A percentile compares a stretch with the other conserved stretches of the same genome.
Conservation (phyloP, 1,140 invertebrate genomes). For the Nilaparvata lugens region DNA sequence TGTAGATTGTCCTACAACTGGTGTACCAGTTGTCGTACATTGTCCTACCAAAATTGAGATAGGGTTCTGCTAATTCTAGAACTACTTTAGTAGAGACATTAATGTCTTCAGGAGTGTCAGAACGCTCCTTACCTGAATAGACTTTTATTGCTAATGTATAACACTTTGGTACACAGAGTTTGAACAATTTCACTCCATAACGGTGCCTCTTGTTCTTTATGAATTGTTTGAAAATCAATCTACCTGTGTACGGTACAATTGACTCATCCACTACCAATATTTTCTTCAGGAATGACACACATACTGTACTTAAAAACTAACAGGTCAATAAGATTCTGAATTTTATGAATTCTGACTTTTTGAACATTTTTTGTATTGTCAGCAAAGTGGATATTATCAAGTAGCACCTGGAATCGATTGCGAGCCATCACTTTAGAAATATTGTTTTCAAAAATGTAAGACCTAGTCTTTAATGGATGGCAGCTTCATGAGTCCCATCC, state of each 20-base stretch:
- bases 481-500: too few relatives aligned
- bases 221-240: too few relatives aligned
- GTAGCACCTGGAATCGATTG: not conserved
- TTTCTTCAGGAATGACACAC: not conserved
- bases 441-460: not conserved
- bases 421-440: not conserved
- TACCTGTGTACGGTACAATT: too few relatives aligned
- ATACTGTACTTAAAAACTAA: not conserved
- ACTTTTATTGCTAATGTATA: slow-evolving; percentile 21
- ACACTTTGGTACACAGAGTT: too few relatives aligned
- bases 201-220: not conserved
- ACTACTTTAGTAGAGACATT: too few relatives aligned
- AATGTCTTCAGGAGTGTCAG: too few relatives aligned
- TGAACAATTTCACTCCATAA: not conserved
- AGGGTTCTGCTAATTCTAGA: too few relatives aligned
- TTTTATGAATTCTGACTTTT: not conserved
- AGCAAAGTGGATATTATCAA: not conserved
- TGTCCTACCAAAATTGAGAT: too few relatives aligned
- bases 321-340: not conserved
- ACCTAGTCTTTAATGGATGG: not conserved
- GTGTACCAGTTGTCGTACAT: too few relatives aligned
- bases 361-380: not conserved
- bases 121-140: slow-evolving; percentile 9
- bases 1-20: too few relatives aligned
- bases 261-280: too few relatives aligned